Evolutionary conservation across 2,797 vertebrate genomes (phyloP).

Genomic region (Eulemur albifrons): DNA sequence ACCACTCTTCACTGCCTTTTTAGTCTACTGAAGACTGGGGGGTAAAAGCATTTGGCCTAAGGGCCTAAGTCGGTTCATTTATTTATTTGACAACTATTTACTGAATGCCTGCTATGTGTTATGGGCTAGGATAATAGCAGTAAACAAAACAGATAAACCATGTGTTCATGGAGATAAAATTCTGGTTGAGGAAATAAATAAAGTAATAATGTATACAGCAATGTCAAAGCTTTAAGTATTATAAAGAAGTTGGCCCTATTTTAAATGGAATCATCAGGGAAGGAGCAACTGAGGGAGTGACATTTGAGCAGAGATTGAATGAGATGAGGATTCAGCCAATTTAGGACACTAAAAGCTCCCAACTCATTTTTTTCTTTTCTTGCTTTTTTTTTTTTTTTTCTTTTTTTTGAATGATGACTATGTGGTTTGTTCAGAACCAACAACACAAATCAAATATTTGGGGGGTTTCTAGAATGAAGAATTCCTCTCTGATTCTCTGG

Average conservation of each 20-base stretch:
- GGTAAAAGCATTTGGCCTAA: not conserved
- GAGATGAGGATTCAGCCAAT: not conserved
- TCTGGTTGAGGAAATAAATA: not conserved
- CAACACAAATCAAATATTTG: not conserved
- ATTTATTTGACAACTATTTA: not conserved
- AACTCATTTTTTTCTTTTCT: fast-evolving
- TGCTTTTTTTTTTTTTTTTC: not conserved
- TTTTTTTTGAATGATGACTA: not conserved
- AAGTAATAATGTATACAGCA: not conserved
- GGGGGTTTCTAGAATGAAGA: not conserved
- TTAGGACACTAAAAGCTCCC: not conserved
- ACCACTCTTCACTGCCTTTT: not conserved
- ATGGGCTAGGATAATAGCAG: not conserved
- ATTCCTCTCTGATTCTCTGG: not conserved
- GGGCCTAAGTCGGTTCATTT: not conserved
- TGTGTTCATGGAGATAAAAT: not conserved
- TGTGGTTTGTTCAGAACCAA: not conserved
- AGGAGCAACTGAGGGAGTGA: not conserved
- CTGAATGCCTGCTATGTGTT: not conserved
- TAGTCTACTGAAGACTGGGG: not conserved
- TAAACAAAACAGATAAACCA: not conserved
- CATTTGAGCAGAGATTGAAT: not conserved
- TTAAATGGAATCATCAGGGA: not conserved
- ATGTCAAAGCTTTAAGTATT: not conserved
- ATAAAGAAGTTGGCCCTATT: not conserved